These are phyloP conservation scores for Alsophila aescularia DNA, from an alignment of 2,888 invertebrate species.

Conservation along the genomic window DNA sequence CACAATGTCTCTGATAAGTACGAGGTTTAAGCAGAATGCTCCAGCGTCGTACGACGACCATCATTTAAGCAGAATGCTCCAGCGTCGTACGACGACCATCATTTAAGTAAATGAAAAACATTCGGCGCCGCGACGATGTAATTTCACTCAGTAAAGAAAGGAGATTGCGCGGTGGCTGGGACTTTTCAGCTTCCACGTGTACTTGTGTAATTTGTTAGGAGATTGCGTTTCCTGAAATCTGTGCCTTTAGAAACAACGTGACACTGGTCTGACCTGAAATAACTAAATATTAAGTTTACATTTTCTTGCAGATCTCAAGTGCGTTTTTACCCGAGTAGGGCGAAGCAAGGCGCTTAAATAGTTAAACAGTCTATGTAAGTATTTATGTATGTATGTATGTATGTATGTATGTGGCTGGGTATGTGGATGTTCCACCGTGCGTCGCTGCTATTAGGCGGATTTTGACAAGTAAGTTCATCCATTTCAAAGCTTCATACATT, in stretches of 20 bases:
- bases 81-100: conserved; percentile 22
- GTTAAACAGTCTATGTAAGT: too few relatives aligned
- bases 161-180: conserved; percentile 29
- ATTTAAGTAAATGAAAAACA: conserved; percentile 39
- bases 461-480: too few relatives aligned
- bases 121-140: conserved; percentile 27
- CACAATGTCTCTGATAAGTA: too few relatives aligned
- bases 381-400: too few relatives aligned
- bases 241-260: not conserved
- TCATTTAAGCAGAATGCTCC: conserved; percentile 23
- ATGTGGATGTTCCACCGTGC: too few relatives aligned
- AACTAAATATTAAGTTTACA: too few relatives aligned
- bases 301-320: too few relatives aligned
- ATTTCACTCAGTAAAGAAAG: conserved; percentile 38
- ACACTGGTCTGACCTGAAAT: not conserved
- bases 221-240: not conserved
- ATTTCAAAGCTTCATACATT: too few relatives aligned
- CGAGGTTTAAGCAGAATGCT: conserved; percentile 1
- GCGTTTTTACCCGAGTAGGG: too few relatives aligned
- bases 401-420: too few relatives aligned
- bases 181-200: not conserved
- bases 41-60: conserved; percentile 14
- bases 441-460: too few relatives aligned
- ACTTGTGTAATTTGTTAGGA: not conserved
- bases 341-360: too few relatives aligned